These are phyloP conservation scores for Protobothrops mucrosquamatus DNA, from an alignment of 2,113 vertebrate species.

Conservation along the genomic window DNA sequence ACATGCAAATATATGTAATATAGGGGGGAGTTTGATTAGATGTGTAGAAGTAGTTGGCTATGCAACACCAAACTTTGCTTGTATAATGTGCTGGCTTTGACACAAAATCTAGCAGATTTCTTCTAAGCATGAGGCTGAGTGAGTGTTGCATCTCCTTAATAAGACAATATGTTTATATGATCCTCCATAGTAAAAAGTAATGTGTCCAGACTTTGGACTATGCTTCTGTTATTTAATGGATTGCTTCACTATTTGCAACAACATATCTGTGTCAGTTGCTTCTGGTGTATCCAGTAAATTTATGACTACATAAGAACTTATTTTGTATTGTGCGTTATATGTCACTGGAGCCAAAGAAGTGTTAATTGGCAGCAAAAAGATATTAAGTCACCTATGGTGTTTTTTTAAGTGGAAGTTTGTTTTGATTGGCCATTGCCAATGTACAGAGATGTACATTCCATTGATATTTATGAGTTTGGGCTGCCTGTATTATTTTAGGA, in stretches of 20 bases:
- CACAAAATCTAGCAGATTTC: background rate
- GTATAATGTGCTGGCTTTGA: background rate
- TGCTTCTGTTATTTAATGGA: background rate
- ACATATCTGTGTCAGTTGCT: background rate
- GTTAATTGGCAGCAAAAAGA: background rate
- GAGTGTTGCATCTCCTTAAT: background rate
- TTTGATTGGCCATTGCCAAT: constrained; percentile 7
- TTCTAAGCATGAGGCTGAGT: background rate
- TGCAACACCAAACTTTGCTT: background rate
- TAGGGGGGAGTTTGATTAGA: background rate
- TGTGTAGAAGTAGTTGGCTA: background rate
- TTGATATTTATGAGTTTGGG: constrained; percentile 23
- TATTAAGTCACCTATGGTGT: background rate
- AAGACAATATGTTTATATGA: background rate
- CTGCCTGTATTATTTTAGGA: constrained; percentile 21
- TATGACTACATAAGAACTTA: background rate
- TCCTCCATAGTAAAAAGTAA: background rate
- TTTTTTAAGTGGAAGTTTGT: background rate
- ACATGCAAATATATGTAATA: background rate
- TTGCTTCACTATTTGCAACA: background rate
- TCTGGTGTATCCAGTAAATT: background rate
- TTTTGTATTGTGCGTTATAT: background rate
- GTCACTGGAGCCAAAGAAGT: background rate
- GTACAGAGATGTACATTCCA: background rate
- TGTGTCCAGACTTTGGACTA: background rate